Percentiles rank a stretch among this genome's conserved stretches.
Conservation (phyloP, 30 jellyfish, hydroid and myxozoan genomes). For the Aurelia aurita complex sp. Pacific region DNA sequence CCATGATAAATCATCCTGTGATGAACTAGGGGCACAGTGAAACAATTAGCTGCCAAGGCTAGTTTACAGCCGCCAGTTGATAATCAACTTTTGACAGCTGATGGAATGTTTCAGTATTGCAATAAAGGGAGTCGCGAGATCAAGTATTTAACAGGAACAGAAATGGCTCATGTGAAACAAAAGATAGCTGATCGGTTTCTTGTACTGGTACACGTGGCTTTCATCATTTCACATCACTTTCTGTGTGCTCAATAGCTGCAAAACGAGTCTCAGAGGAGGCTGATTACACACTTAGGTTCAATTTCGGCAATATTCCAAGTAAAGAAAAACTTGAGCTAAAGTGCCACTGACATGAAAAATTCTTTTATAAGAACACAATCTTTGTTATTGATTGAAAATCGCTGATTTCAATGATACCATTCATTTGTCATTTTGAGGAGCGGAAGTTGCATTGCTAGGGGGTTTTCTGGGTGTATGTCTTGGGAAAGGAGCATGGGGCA, state of each 20-base stretch:
- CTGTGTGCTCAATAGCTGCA: conserved; percentile 8
- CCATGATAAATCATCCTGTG: conserved; percentile 35
- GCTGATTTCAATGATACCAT: too few species aligned
- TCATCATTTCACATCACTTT: conserved; percentile 17
- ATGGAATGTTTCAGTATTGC: conserved; percentile 4
- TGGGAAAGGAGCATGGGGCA: too few species aligned
- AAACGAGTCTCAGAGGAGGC: conserved; percentile 29
- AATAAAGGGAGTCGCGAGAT: not conserved
- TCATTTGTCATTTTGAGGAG: too few species aligned
- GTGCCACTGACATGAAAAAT: too few species aligned
- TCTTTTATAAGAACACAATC: too few species aligned
- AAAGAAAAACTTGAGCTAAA: too few species aligned
- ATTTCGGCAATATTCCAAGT: not conserved
- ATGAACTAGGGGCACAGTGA: conserved; percentile 10
- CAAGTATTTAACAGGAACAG: too few species aligned
- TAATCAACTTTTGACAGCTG: conserved; percentile 5
- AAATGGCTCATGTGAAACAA: not conserved
- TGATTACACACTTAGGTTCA: conserved; percentile 5
- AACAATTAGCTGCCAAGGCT: too few species aligned
- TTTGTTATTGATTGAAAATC: too few species aligned
- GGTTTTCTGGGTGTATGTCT: too few species aligned
- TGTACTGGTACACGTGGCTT: conserved; percentile 17
- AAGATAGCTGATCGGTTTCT: not conserved
- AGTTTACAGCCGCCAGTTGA: not conserved
- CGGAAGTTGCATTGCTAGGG: too few species aligned